Conservation (phyloP, 2,888 invertebrate species). For the Cecidostiba fungosa region DNA sequence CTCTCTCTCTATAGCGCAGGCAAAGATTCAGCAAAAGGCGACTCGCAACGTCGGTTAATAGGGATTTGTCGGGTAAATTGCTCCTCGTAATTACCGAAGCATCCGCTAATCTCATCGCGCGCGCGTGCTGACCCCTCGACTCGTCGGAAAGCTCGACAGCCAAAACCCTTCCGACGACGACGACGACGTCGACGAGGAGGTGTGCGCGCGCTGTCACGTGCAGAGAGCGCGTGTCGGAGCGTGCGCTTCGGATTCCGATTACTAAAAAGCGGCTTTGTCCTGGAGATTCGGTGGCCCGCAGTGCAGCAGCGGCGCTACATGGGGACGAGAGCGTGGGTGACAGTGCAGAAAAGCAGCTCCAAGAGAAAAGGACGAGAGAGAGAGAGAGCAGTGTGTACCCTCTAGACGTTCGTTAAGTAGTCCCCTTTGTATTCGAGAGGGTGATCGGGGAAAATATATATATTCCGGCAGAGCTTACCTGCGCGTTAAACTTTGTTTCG, state of each 20-base stretch:
- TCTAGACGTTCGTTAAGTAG: conserved; percentile 1
- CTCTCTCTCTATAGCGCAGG: neutral
- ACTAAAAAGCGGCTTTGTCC: conserved; percentile 69
- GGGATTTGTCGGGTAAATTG: conserved; percentile 76
- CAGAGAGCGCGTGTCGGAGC: conserved; percentile 70
- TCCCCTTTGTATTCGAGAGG: conserved; percentile 34
- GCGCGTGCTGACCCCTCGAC: conserved; percentile 70
- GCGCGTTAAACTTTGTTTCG: conserved; percentile 21
- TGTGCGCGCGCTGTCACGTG: conserved; percentile 74
- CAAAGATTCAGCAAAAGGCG: neutral
- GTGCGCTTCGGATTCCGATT: conserved; percentile 61
- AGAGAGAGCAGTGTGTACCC: neutral
- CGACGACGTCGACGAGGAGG: conserved; percentile 53
- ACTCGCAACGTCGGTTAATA: conserved; percentile 71
- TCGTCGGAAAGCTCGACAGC: conserved; percentile 64
- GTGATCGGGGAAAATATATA: conserved; percentile 15
- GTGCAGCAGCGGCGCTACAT: neutral
- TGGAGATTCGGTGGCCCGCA: neutral
- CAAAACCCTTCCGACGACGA: neutral
- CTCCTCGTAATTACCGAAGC: conserved; percentile 76
- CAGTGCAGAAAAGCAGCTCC: neutral
- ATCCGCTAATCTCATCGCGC: conserved; percentile 74
- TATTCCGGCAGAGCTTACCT: neutral
- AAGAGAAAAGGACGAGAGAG: neutral
- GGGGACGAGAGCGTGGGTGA: neutral